A percentile compares a stretch with the other conserved stretches of the same genome.
Conservation (phyloP, 2,888 invertebrate genomes). For the Brenthis ino region DNA sequence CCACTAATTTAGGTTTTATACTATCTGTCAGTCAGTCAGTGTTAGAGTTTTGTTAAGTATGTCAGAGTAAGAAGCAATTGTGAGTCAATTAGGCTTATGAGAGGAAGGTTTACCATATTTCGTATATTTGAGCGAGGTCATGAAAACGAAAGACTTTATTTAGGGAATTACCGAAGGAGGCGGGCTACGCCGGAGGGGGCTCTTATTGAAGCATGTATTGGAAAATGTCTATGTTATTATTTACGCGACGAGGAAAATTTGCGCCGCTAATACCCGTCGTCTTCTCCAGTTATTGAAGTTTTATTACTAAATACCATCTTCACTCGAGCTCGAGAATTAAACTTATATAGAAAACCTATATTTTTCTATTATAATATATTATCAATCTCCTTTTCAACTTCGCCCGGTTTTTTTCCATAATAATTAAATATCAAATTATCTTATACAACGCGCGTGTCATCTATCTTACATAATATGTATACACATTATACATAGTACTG, state of each 20-base stretch:
- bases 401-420: no score
- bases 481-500: no score
- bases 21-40: no score
- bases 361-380: not conserved
- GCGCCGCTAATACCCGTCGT: constrained; percentile 67
- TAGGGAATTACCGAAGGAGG: constrained; percentile 26
- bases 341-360: not conserved
- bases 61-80: not conserved
- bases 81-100: constrained; percentile 14
- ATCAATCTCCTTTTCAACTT: no score
- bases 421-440: no score
- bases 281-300: constrained; percentile 56
- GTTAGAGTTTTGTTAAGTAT: constrained; percentile 2
- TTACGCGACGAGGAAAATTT: constrained; percentile 64
- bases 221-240: constrained; percentile 76
- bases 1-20: no score
- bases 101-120: constrained; percentile 20
- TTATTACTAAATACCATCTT: constrained; percentile 69
- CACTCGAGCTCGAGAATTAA: constrained; percentile 16
- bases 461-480: no score
- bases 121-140: constrained; percentile 17
- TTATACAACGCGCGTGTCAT: no score
- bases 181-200: constrained; percentile 42
- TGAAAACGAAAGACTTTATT: constrained; percentile 30
- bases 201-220: constrained; percentile 68